Base-by-base conservation (phyloP, 2,888 invertebrate species). In the Dichetophora obliterata region DNA sequence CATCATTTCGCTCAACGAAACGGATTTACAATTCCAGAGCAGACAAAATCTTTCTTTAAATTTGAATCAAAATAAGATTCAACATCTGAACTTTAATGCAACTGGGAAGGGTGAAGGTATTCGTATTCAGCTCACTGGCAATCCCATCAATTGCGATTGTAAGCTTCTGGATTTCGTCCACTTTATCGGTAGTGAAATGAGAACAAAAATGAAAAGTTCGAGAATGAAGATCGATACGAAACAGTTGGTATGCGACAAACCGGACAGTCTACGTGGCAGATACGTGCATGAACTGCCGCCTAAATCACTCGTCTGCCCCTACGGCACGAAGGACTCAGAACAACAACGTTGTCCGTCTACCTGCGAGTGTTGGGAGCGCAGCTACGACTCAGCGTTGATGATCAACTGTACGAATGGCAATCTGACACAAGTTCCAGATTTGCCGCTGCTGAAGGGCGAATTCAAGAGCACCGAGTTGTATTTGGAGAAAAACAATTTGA, bases 141-240 rank as follows among this genome's bases (percentile, higher is more conserved):
- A 94, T 88, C 93, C 93, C 0, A 82, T 94, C 8, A 80, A 85
- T 3, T 94, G 94, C 82, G 92, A 93, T 83, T 94, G 94, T 83
- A 77, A 86, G 0, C 81, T 92, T 1, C 90, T 91, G 78, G 86
- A 91, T 77, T 91, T 94, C 66, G 86, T 92, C 0, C 90, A 90
- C 59, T 92, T 91, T 80, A 82, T 92, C 8, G 89, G 90, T 43
- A 89, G 90, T 0, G 85, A 87, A 34, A 86, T 91, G 77, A 85
- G 87, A 19, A 86, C 89, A 0, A 82, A 86, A 1, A 85, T 89
- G 0, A 85, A 86, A 34, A 87, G 87, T 16, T 83, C 88, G n/a
- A n/a, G n/a, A 9, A 85, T 91, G 5, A 82, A 87, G 24, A 84
- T 92, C 1, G 81, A 85, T n/a, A 84, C 90, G 0, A 89, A 87